Percentiles rank a stretch among this genome's conserved stretches.
Conservation (phyloP, 2,113 vertebrate species). For the Conger conger region DNA sequence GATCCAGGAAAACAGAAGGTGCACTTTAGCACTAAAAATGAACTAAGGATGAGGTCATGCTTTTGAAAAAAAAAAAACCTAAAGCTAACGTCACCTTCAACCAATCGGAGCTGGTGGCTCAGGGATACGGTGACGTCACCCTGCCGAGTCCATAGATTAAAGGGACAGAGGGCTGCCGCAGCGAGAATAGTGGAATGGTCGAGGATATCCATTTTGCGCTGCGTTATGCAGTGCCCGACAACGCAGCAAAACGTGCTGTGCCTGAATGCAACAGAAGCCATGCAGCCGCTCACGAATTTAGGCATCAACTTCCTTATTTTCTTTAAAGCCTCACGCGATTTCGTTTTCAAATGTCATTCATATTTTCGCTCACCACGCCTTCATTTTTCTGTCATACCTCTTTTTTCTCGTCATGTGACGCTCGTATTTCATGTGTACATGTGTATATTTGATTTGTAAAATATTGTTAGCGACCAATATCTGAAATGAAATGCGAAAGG, state of each 20-base stretch:
- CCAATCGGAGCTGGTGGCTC: conserved; percentile 80
- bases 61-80: conserved; percentile 52
- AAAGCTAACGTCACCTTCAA: conserved; percentile 83
- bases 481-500: too few species aligned
- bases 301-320: too few species aligned
- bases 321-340: too few species aligned
- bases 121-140: conserved; percentile 79
- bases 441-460: too few species aligned
- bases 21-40: conserved; percentile 76
- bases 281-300: too few species aligned
- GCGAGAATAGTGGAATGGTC: background rate
- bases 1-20: conserved; percentile 60
- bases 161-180: conserved; percentile 50
- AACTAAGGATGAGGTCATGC: conserved; percentile 87
- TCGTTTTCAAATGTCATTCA: too few species aligned
- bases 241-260: background rate
- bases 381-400: too few species aligned
- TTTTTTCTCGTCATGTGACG: too few species aligned
- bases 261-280: too few species aligned
- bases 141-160: conserved; percentile 66
- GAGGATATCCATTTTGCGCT: background rate
- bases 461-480: too few species aligned
- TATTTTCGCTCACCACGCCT: too few species aligned
- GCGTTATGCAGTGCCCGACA: background rate
- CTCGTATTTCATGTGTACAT: too few species aligned